These are phyloP conservation scores for Catostylus mosaicus DNA, from an alignment of 30 jellyfish, hydroid and myxozoan genomes.

Conservation along the genomic window DNA sequence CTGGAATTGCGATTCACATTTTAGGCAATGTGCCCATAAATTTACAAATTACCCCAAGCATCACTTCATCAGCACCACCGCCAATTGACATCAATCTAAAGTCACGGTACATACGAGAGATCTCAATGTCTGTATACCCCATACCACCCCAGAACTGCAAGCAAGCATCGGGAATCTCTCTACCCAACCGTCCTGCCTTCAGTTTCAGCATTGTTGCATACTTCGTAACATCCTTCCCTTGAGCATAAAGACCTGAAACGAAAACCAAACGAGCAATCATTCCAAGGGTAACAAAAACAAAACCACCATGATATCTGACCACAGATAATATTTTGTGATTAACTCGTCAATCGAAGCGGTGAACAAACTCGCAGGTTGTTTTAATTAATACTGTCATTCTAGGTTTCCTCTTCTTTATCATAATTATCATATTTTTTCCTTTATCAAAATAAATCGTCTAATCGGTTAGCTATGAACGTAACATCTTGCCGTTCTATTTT, in stretches of 20 bases:
- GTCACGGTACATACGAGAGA: conserved; percentile 95
- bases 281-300: too few species aligned
- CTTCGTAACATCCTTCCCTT: conserved; percentile 92
- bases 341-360: too few species aligned
- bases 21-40: conserved; percentile 93
- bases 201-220: conserved; percentile 93
- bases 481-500: too few species aligned
- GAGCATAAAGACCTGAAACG: conserved; percentile 70
- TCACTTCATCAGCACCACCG: conserved; percentile 99
- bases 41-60: conserved; percentile 89
- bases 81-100: conserved; percentile 95
- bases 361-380: too few species aligned
- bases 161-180: conserved; percentile 93
- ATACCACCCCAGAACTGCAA: conserved; percentile 99
- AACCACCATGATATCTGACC: too few species aligned
- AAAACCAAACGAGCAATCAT: too few species aligned
- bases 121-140: conserved; percentile 94
- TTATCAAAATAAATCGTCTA: too few species aligned
- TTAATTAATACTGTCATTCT: too few species aligned
- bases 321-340: too few species aligned
- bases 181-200: conserved; percentile 87
- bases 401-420: too few species aligned
- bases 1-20: neutral
- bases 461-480: too few species aligned
- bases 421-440: too few species aligned